These are phyloP conservation scores for Adela reaumurella DNA, from an alignment of 2,888 invertebrate species.

Conservation along the genomic window DNA sequence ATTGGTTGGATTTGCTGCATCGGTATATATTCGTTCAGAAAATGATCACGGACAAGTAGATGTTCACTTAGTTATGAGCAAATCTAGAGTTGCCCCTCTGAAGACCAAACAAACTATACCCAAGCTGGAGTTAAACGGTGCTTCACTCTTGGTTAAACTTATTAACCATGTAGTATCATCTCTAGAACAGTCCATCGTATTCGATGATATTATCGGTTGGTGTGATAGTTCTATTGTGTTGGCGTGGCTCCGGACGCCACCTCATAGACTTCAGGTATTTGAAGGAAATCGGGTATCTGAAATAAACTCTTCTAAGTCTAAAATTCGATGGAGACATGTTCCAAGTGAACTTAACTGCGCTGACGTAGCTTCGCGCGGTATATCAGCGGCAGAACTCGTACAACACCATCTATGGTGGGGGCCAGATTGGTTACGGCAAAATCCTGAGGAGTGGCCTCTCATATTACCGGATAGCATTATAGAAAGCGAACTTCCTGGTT, in stretches of 20 bases:
- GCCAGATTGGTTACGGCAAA: background rate
- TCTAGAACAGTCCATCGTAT: background rate
- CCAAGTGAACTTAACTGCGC: no score
- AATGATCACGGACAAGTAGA: background rate
- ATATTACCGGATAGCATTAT: background rate
- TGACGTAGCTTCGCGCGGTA: background rate
- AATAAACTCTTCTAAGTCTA: background rate
- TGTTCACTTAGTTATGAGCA: slow-evolving; percentile 2
- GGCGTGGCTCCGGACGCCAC: slow-evolving; percentile 1
- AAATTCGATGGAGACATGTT: no score
- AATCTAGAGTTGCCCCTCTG: slow-evolving; percentile 3
- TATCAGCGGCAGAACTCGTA: background rate
- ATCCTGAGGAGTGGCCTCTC: background rate
- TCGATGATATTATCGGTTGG: slow-evolving; percentile 2
- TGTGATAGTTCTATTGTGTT: slow-evolving; percentile 5
- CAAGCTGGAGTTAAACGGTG: slow-evolving; percentile 1
- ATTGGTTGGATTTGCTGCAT: background rate
- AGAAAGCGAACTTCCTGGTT: background rate
- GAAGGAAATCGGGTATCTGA: slow-evolving; percentile 3
- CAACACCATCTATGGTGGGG: background rate
- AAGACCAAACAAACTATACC: slow-evolving; percentile 4
- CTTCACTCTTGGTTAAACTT: background rate
- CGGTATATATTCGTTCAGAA: slow-evolving; percentile 1
- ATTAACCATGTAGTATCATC: background rate
- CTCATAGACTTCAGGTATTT: slow-evolving; percentile 3